These are phyloP conservation scores for Neocrepidodera transversa DNA, from an alignment of 2,888 invertebrate genomes.

Conservation along the genomic window DNA sequence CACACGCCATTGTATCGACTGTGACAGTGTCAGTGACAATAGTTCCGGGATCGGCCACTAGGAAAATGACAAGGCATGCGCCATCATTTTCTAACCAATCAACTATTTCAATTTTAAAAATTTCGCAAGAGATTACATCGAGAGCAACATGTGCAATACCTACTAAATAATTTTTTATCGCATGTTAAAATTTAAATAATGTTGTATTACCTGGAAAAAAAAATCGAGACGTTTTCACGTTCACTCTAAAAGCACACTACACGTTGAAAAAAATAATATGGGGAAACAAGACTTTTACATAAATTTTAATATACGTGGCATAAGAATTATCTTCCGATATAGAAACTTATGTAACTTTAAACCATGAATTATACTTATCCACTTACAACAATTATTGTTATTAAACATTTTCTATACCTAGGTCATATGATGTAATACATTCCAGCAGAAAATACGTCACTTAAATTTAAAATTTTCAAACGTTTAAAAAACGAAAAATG, in stretches of 20 bases:
- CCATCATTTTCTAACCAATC: constrained; percentile 32
- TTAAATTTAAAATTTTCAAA: constrained; percentile 3
- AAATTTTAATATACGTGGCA: constrained; percentile 45
- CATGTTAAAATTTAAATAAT: not conserved
- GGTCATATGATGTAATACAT: constrained; percentile 40
- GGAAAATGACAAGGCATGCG: constrained; percentile 46
- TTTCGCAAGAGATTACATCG: constrained; percentile 34
- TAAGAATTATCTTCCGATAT: constrained; percentile 24
- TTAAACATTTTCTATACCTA: constrained; percentile 32
- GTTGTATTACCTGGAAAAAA: not conserved
- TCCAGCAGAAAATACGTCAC: constrained; percentile 34
- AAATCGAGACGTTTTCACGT: not conserved
- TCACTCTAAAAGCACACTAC: no score
- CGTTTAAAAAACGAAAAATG: not conserved
- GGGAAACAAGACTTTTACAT: constrained; percentile 44
- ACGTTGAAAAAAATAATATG: no score
- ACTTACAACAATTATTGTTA: constrained; percentile 37
- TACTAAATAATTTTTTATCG: not conserved
- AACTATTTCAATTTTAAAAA: constrained; percentile 35
- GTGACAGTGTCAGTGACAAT: constrained; percentile 43
- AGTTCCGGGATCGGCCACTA: constrained; percentile 54
- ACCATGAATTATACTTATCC: constrained; percentile 26
- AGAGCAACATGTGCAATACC: constrained; percentile 30
- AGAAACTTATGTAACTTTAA: constrained; percentile 35
- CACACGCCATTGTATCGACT: constrained; percentile 62